Evolutionary conservation across 2,888 invertebrate species (phyloP), one percentile per base, ranked within the genome.

Genomic region (Taphrorychus bicolor): DNA sequence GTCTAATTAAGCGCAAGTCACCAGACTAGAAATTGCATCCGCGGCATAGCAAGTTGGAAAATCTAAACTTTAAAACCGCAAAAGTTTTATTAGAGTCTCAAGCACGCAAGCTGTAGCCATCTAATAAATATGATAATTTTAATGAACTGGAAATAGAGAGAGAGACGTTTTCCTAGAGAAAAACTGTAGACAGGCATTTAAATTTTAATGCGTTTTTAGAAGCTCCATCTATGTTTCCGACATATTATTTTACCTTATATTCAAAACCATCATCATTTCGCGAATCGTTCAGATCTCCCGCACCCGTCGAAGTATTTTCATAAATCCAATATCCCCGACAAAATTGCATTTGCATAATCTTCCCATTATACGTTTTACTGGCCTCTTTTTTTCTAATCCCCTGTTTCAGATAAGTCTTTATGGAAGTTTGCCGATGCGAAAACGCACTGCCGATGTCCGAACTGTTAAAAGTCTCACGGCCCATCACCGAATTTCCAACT

Each of bases 261-360:
- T 74, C 75, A 72, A 72, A 75, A 71, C 76, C 77, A 77, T 78
- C n/a, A n/a, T n/a, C 78, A 76, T 78, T 74, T 73, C 72, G 66
- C 54, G 54, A 65, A 74, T 74, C 76, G 76, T 74, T 45, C 45
- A 45, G 17, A 14, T n/a, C n/a, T 75, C 76, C 75, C 74, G 58
- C 58, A 52, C 49, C 56, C 78, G 77, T 77, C 77, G 76, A 76
- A 78, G 76, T 77, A 80, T 79, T 79, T 80, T 79, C 81, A 79
- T 80, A 80, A 81, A 82, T 81, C 81, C 82, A 82, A 82, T 82
- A 81, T 81, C 64, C 79, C 80, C 79, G 80, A 81, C 80, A 79
- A 80, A 80, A 81, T 82, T 81, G 78, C 81, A 82, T 81, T 82
- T 81, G 76, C 82, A 81, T 82, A 82, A 82, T 80, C 81, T 80